Base-by-base conservation (phyloP, 2,797 vertebrate species). In the Betta splendens region DNA sequence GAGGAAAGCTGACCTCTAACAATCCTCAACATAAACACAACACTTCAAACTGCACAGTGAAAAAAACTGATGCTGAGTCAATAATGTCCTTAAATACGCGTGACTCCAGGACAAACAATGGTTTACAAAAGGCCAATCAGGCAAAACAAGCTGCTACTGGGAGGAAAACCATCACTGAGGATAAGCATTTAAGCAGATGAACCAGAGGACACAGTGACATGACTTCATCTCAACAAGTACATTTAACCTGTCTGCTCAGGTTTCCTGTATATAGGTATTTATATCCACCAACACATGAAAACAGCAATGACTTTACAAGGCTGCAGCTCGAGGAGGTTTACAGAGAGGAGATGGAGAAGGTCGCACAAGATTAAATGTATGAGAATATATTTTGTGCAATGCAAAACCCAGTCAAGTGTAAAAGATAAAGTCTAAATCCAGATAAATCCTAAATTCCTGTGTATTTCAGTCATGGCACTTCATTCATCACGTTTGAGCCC, bases 201-300 rank as follows among this genome's bases (percentile, higher is more conserved):
- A 79, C 44, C 1, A 5, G 29, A 63, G 57, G 79, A 85, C 83
- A 78, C 32, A 23, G 72, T 80, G 79, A 81, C 83, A 83, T 73
- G 77, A 81, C 79, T 81, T 84, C 81, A 80, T 85, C 75, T 83
- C 69, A 64, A 51, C 74, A 79, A 40, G 72, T 80, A 84, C 79
- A 77, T 86, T 87, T 81, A 91, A 91, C 89, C 86, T 89, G 85
- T 83, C 78, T 86, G 69, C 84, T 92, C 88, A 58, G 86, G 85
- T 92, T 90, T 84, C 88, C 62, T 48, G 55, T 77, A 76, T 84
- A 83, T 52, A 68, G 37, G 85, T 87, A 89, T 89, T 89, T 84
- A 85, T 86, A 88, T 81, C 84, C 66, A 13, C 36, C 61, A 47
- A 69, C 76, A 73, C 72, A 70, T 73, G 72, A 85, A 87, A 83